Conservation (phyloP, 2,113 vertebrate genomes). For the Channa argus region DNA sequence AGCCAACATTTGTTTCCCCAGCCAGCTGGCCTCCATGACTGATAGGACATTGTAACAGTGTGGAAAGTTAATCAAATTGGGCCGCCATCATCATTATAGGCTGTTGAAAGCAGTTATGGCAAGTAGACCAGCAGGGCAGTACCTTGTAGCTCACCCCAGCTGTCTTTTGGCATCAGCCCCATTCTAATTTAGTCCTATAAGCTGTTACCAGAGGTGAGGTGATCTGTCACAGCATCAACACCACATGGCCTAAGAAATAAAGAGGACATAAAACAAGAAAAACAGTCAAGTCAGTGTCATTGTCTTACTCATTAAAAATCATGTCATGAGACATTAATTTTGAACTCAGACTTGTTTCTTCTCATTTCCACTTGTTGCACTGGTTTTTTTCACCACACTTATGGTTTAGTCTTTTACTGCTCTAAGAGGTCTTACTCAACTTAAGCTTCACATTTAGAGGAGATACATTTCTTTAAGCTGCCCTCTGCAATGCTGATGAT, state of each 20-base stretch:
- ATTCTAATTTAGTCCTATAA: constrained; percentile 67
- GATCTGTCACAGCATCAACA: constrained; percentile 39
- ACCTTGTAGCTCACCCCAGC: constrained; percentile 30
- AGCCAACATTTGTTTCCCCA: background rate
- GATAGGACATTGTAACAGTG: constrained; percentile 33
- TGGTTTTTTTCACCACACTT: background rate
- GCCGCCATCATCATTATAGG: constrained; percentile 58
- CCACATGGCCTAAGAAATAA: constrained; percentile 6
- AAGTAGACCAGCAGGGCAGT: constrained; percentile 8
- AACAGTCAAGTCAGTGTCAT: constrained; percentile 39
- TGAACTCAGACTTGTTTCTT: constrained; percentile 7
- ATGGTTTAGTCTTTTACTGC: background rate
- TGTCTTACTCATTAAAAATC: constrained; percentile 7
- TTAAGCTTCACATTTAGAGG: background rate
- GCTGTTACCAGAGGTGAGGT: constrained; percentile 53
- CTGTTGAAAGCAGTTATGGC: constrained; percentile 11
- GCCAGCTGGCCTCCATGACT: constrained; percentile 30
- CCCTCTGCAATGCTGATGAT: constrained; percentile 18
- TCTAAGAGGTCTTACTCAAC: background rate
- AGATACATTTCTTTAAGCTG: constrained; percentile 5
- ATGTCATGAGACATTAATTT: constrained; percentile 11
- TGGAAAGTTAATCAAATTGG: constrained; percentile 54
- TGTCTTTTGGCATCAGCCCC: constrained; percentile 36
- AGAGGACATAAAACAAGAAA: constrained; percentile 1
- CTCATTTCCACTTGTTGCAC: background rate